Evolutionary conservation across 2,113 vertebrate genomes (phyloP), one percentile per base, ranked within the genome.

Genomic region (Oncorhynchus keta): DNA sequence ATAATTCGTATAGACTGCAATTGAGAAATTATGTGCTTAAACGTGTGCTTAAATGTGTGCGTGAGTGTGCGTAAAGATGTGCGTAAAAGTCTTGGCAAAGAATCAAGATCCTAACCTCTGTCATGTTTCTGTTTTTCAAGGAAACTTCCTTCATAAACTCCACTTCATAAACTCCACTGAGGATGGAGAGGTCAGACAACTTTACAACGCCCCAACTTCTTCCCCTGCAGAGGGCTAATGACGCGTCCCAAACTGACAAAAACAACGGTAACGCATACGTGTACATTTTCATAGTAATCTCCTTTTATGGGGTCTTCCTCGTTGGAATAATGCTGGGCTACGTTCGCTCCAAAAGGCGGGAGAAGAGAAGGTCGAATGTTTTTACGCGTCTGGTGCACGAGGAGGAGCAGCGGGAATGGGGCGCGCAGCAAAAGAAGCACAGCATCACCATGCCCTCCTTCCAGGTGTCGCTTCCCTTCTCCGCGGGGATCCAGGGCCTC

Each of bases 281-380:
- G 71, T 99, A 99, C 85, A 91, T 99, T 22, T 78, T 98, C 70
- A 95, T 97, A 0, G 96, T 99, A 72, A 94, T 99, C 93, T 96
- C 94, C 76, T 99, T 99, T 93, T 99, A 99, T 0, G 97, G 95
- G 55, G 73, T 98, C 82, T 99, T 99, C 88, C 93, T 99, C 82
- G 92, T 94, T 11, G 97, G 95, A 20, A 95, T 99, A 74, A 96
- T 96, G 95, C 84, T 99, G 39, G 95, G 96, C 73, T 99, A 99
- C 86, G 93, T 98, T 91, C 96, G 96, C 82, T 96, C 95, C 73
- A 99, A 98, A 86, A 90, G 93, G 79, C 93, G 92, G 68, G 96
- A 98, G 86, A 96, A 96, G 90, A 92, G 93, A 86, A 92, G 94
- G 73, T 84, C 92, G 68, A 96, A 95, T 84, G 83, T 96, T 26